Percentiles rank a stretch among this genome's conserved stretches.
Evolutionary conservation across 2,888 invertebrate species (phyloP).

Genomic region (Lysandra coridon): DNA sequence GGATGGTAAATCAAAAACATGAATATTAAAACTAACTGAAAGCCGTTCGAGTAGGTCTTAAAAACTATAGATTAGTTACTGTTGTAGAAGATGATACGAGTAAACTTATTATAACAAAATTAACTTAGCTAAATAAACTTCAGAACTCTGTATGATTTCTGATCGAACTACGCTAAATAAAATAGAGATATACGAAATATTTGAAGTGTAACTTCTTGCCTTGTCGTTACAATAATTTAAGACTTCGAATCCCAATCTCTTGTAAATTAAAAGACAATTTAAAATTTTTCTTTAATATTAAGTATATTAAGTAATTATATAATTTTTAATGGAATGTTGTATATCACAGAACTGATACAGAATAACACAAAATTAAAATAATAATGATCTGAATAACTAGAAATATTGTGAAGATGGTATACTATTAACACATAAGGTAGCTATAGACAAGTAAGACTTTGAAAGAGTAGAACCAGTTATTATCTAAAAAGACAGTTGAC

Average conservation of each 20-base stretch:
- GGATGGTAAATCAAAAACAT: not conserved
- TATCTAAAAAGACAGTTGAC: not conserved
- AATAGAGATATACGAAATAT: not conserved
- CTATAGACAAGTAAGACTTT: not conserved
- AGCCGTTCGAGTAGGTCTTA: not conserved
- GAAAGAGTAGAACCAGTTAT: not conserved
- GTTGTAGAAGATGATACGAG: not conserved
- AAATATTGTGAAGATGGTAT: not conserved
- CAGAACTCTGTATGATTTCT: not conserved
- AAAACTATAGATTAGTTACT: not conserved
- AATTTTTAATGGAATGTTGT: not conserved
- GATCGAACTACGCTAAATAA: not conserved
- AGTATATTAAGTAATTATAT: not conserved
- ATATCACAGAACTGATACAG: not conserved
- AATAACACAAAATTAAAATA: not conserved
- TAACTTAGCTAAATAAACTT: not conserved
- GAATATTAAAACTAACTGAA: not conserved
- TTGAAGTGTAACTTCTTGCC: conserved; percentile 26
- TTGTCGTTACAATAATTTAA: conserved; percentile 8
- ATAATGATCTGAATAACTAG: not conserved
- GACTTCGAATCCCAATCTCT: not conserved
- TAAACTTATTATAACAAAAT: not conserved
- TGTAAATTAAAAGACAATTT: not conserved
- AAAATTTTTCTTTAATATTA: too few species aligned
- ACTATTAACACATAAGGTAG: not conserved